Evolutionary conservation across 2,113 vertebrate genomes (phyloP), one percentile per base, ranked within the genome.

Genomic region (Tachysurus vachellii): DNA sequence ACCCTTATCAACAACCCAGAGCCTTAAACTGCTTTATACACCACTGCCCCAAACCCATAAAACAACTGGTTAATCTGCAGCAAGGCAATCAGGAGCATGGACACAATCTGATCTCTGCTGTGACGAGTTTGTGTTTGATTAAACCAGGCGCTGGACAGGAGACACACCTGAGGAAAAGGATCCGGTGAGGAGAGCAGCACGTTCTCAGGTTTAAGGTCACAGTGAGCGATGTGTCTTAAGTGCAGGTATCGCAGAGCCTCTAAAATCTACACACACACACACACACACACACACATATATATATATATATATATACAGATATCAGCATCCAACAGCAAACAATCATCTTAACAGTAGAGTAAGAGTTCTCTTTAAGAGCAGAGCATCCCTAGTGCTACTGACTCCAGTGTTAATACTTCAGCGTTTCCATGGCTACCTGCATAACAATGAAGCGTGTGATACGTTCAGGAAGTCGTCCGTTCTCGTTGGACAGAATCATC

Each of bases 171-270:
- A 56, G 95, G 94, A 70, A 95, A 92, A 0, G 95, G 91, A 54
- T 96, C 94, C 0, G 94, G 86, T 0, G 94, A 93, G 42, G 93
- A 91, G 87, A 96, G 89, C 50, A 96, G 93, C 0, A 96, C 95
- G 1, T 96, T 96, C 89, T 96, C 95, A 8, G 95, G 95, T 47
- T 96, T 95, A 36, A 95, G 92, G 91, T 95, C 95, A 59, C 95
- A 95, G 93, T 95, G 95, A n/a, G 94, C 95, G 12, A 96, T 90
- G 62, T 95, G 93, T 64, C 93, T 95, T 62, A 94, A 57, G 89
- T 96, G 95, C 75, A 96, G 93, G 17, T 96, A 95, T 0, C 95
- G 90, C 89, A 96, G 84, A 26, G 95, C 95, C 87, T 95, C 94
- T 0, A 96, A 90, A 50, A 96, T 94, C 95, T 96, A 85, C 12